Conservation (phyloP, 1,140 invertebrate genomes). For the Zaprionus gabonicus region DNA sequence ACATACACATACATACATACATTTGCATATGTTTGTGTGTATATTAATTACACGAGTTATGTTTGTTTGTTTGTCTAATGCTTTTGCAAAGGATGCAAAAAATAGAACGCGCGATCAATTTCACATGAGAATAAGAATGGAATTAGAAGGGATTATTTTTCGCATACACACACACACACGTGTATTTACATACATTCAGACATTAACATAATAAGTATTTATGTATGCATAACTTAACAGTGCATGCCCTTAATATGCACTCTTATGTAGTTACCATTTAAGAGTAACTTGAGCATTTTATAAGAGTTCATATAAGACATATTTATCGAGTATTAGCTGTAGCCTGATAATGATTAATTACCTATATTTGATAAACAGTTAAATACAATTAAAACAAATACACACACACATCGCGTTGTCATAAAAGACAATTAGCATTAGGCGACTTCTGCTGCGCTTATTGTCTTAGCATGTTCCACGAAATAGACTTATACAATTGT, state of each 20-base stretch:
- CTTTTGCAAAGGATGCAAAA: slow-evolving; percentile 27
- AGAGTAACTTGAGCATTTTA: no score
- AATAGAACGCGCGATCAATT: slow-evolving; percentile 14
- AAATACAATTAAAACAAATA: slow-evolving; percentile 1
- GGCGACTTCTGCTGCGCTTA: slow-evolving; percentile 2
- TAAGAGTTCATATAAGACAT: background rate
- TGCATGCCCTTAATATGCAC: no score
- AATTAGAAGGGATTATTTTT: background rate
- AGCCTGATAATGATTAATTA: slow-evolving; percentile 1
- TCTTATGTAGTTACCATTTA: no score
- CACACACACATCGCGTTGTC: background rate
- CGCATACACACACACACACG: background rate
- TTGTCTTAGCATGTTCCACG: slow-evolving; percentile 6
- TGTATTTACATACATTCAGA: background rate
- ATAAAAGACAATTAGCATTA: slow-evolving; percentile 18
- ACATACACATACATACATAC: background rate
- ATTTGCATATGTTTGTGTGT: background rate
- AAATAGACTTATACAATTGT: background rate
- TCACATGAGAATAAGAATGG: slow-evolving; percentile 5
- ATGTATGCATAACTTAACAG: background rate
- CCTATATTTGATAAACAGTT: background rate
- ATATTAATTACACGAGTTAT: slow-evolving; percentile 13
- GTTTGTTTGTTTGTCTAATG: background rate
- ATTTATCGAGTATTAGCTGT: background rate
- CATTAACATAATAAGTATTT: background rate